Evolutionary conservation across 2,113 vertebrate species (phyloP), one percentile per base, ranked within the genome.

Genomic region (Amblyopsis rosae): DNA sequence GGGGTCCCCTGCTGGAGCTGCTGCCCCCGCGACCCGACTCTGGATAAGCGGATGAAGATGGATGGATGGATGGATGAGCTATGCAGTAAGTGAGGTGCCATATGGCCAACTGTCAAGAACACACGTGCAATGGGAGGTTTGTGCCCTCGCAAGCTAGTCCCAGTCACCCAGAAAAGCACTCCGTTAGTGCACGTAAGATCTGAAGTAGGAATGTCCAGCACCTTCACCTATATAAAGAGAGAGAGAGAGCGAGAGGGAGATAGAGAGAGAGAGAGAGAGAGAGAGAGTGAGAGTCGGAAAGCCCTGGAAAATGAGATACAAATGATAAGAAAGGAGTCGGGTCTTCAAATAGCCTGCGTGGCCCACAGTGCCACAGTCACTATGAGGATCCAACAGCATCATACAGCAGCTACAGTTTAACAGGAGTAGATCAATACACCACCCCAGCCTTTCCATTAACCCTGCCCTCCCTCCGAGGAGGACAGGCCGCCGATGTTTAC

Each of bases 401-500:
- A 26, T 26, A 26, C 26, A 26, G 26, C 26, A 26, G 26, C 1
- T 26, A 3, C 26, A 26, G 26, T 26, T 26, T 26, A 26, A 26
- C 26, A 26, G 26, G 26, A 26, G 26, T 26, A 26, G 26, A 26
- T 26, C 26, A 26, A 26, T 26, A 26, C 26, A 26, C 11, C 15
- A 56, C 32, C 32, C 6, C 50, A 50, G 82, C 4, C 35, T 70
- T 57, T 56, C 55, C 60, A 13, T 33, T 59, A 62, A 79, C 70
- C 82, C 75, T 71, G 71, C 35, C 4, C 35, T 41, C 35, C 35
- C 35, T 41, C 79, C 7, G 61, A 72, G 77, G 82, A 80, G 76
- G 72, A 82, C 60, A 75, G 79, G 89, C 90, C 87, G 89, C 86
- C 87, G 88, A 90, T 80, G 77, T 60, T 64, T 86, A 86, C 81